These are phyloP conservation scores for Arge pagana DNA, from an alignment of 2,888 invertebrate species.

Conservation along the genomic window DNA sequence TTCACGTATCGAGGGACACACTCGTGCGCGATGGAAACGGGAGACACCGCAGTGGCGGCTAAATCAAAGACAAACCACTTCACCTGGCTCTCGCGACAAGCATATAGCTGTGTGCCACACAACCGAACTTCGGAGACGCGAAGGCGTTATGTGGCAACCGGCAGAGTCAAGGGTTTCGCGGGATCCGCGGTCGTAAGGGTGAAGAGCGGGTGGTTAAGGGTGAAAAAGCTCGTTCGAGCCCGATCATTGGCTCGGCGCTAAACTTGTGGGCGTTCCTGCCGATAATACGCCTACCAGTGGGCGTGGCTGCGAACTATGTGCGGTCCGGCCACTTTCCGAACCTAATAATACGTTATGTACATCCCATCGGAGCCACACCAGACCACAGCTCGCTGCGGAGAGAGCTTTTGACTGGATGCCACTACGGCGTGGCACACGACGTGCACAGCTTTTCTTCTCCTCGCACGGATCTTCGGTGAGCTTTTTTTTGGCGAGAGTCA, in stretches of 20 bases:
- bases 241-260: constrained; percentile 4
- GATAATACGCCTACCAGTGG: background rate
- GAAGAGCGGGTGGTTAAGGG: constrained; percentile 3
- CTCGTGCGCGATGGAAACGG: background rate
- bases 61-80: constrained; percentile 58
- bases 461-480: constrained; percentile 6
- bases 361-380: constrained; percentile 49
- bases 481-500: no score
- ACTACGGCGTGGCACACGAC: constrained; percentile 8
- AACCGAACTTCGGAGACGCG: constrained; percentile 9
- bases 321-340: constrained; percentile 27
- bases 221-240: background rate
- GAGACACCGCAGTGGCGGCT: constrained; percentile 41
- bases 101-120: no score
- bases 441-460: constrained; percentile 9
- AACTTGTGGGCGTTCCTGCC: constrained; percentile 9
- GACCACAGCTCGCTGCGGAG: constrained; percentile 14
- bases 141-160: constrained; percentile 11
- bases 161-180: constrained; percentile 17
- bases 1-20: background rate
- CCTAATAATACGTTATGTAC: constrained; percentile 54
- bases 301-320: constrained; percentile 3
- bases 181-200: constrained; percentile 1
- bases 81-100: no score
- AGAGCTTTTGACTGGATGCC: constrained; percentile 17